These are phyloP conservation scores for Galago senegalensis DNA, from an alignment of 2,797 vertebrate genomes.

Conservation along the genomic window DNA sequence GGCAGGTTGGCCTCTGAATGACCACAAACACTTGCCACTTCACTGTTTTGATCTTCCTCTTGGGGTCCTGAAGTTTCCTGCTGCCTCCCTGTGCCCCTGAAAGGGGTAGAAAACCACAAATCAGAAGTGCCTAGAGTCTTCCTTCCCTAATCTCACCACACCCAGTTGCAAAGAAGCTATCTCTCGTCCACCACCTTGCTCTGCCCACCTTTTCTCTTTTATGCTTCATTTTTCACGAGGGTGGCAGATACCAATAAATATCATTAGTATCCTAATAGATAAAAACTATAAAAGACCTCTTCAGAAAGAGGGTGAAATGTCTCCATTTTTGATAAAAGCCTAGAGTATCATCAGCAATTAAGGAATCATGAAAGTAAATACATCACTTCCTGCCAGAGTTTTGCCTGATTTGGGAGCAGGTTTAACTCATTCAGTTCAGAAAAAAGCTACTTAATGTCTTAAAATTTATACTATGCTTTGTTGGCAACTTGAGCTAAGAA, in stretches of 20 bases:
- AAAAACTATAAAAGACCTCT: constrained; percentile 65
- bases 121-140: too few species aligned
- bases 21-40: too few species aligned
- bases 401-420: neutral
- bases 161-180: too few species aligned
- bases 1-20: too few species aligned
- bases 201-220: neutral
- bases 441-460: neutral
- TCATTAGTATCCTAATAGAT: constrained; percentile 31
- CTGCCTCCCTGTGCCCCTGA: too few species aligned
- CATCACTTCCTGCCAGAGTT: constrained; percentile 51
- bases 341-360: constrained; percentile 53
- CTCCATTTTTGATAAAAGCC: constrained; percentile 70
- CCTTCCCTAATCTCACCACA: too few species aligned
- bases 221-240: neutral
- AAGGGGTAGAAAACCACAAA: too few species aligned
- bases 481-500: neutral
- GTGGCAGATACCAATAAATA: constrained; percentile 46
- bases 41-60: too few species aligned
- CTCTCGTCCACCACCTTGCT: too few species aligned
- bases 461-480: neutral
- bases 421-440: constrained; percentile 60
- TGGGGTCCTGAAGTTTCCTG: too few species aligned
- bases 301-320: constrained; percentile 64
- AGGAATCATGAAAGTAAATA: constrained; percentile 63